These are phyloP conservation scores for Listronotus bonariensis DNA, from an alignment of 1,140 invertebrate genomes.

Conservation along the genomic window DNA sequence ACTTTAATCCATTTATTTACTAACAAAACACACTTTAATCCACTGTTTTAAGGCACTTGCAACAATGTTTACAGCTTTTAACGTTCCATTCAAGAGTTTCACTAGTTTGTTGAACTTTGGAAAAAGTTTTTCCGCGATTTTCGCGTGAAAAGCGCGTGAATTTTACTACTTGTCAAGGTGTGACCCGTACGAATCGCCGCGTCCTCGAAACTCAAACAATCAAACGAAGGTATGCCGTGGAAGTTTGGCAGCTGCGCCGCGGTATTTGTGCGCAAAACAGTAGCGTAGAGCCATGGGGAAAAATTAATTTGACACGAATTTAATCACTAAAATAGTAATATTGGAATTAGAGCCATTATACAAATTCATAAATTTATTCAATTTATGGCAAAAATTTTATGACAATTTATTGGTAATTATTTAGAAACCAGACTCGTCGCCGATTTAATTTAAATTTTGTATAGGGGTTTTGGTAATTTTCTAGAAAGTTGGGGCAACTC, in stretches of 20 bases:
- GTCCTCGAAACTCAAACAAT: conserved; percentile 30
- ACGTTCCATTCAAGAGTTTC: conserved; percentile 4
- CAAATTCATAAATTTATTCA: too few relatives aligned
- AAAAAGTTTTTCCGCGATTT: conserved; percentile 34
- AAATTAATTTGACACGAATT: too few relatives aligned
- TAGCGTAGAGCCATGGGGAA: not conserved
- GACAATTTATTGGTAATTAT: too few relatives aligned
- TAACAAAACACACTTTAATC: conserved; percentile 20
- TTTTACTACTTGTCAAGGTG: conserved; percentile 28
- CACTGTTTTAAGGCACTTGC: conserved; percentile 13
- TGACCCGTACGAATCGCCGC: conserved; percentile 21
- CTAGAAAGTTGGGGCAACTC: too few relatives aligned
- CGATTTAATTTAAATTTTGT: too few relatives aligned
- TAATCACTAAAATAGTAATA: too few relatives aligned
- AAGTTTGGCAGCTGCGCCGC: conserved; percentile 33
- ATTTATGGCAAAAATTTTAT: too few relatives aligned
- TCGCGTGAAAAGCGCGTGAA: conserved; percentile 33
- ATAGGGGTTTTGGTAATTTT: too few relatives aligned
- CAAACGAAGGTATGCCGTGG: conserved; percentile 30
- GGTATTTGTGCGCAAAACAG: conserved; percentile 23
- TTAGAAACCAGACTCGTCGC: too few relatives aligned
- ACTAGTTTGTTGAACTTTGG: conserved; percentile 16
- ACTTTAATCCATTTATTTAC: conserved; percentile 39
- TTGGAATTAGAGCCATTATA: too few relatives aligned
- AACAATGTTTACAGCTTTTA: conserved; percentile 12